Percentiles rank a stretch among this genome's conserved stretches.
phyloP scores from a whole-genome alignment of 2,797 vertebrate genomes.

The Merluccius polli region DNA sequence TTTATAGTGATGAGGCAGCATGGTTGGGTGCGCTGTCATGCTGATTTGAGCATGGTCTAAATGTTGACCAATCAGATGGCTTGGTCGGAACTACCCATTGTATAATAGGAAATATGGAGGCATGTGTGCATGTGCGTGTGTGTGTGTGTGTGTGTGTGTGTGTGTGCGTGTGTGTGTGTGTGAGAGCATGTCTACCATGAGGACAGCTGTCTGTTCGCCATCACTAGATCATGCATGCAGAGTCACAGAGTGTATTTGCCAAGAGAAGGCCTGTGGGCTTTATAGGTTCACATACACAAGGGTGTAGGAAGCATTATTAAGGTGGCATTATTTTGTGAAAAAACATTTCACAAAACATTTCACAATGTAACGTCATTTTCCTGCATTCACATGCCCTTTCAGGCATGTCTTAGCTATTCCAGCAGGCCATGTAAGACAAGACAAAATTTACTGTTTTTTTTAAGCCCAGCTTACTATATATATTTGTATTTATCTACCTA shows the following conservation, averaged over 20 bases:
- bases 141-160: not conserved
- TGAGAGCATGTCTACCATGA: slow-evolving; percentile 16
- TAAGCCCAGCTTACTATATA: too few species aligned
- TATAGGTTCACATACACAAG: not conserved
- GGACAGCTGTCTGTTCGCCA: not conserved
- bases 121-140: too few species aligned
- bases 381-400: not conserved
- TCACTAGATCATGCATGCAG: not conserved
- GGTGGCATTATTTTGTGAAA: not conserved
- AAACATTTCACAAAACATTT: not conserved
- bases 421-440: too few species aligned
- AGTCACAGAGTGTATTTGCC: not conserved
- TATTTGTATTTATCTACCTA: too few species aligned
- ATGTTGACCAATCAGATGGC: too few species aligned
- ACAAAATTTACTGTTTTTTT: too few species aligned
- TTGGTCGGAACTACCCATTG: too few species aligned
- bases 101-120: too few species aligned
- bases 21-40: too few species aligned
- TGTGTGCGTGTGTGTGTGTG: slow-evolving; percentile 28
- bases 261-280: slow-evolving; percentile 5
- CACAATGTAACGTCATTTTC: not conserved
- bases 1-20: too few species aligned
- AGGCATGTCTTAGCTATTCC: too few species aligned
- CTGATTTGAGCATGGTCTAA: too few species aligned
- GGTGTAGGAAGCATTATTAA: slow-evolving; percentile 12